phyloP scores from a whole-genome alignment of 1,140 invertebrate species.

The Heliconius melpomene region DNA sequence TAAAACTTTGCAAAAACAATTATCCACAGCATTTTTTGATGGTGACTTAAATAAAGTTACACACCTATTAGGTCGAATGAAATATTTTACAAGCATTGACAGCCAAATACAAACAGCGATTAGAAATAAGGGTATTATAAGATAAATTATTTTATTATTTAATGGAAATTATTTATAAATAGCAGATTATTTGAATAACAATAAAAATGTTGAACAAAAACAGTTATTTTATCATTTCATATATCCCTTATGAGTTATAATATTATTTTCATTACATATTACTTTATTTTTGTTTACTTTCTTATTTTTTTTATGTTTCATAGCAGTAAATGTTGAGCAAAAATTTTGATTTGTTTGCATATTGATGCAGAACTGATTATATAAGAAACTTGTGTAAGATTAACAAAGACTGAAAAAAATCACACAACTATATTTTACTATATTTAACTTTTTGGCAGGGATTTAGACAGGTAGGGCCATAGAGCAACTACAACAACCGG shows the following conservation, averaged over 20 bases:
- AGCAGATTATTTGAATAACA: background rate
- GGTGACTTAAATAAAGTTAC: conserved; percentile 84
- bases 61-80: conserved; percentile 86
- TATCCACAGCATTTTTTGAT: conserved; percentile 84
- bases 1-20: conserved; percentile 78
- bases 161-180: background rate
- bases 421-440: too few relatives aligned
- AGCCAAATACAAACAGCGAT: conserved; percentile 88
- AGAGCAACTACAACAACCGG: too few relatives aligned
- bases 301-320: too few relatives aligned
- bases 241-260: background rate
- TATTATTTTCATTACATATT: background rate
- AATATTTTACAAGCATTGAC: conserved; percentile 91
- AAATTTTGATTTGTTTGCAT: too few relatives aligned
- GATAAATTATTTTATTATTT: conserved; percentile 63
- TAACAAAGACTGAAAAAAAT: too few relatives aligned
- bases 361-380: too few relatives aligned
- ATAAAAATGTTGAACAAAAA: background rate
- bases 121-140: conserved; percentile 85
- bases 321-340: too few relatives aligned
- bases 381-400: too few relatives aligned
- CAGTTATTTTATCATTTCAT: background rate
- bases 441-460: too few relatives aligned
- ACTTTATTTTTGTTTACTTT: background rate
- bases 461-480: too few relatives aligned